These are phyloP conservation scores for Neuroterus valhalla DNA, from an alignment of 1,140 invertebrate species.

Conservation along the genomic window DNA sequence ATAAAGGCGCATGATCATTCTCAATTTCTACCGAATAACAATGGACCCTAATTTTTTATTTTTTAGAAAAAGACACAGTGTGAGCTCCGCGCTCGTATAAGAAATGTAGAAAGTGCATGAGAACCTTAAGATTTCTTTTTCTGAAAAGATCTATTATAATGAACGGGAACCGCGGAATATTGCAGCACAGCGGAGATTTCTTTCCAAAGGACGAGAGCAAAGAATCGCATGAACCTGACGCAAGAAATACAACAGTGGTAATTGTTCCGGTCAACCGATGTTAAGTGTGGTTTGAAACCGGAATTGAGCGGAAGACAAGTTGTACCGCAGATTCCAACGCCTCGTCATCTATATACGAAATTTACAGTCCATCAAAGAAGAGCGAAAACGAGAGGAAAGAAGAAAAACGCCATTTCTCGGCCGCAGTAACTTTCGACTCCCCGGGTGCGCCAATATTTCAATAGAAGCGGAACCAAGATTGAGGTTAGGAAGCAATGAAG, in stretches of 20 bases:
- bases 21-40: no score
- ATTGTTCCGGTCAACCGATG: constrained; percentile 21
- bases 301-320: constrained; percentile 10
- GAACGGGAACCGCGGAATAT: no score
- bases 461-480: constrained; percentile 68
- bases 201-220: no score
- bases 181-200: no score
- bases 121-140: no score
- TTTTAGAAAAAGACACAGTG: no score
- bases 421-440: constrained; percentile 64
- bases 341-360: constrained; percentile 37
- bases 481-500: constrained; percentile 69
- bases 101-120: no score
- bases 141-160: no score
- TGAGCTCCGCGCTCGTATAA: no score
- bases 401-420: constrained; percentile 35
- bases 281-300: not conserved
- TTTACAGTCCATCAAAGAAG: constrained; percentile 40
- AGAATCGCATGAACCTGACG: not conserved
- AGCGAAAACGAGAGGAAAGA: not conserved
- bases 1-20: no score
- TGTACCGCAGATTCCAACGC: constrained; percentile 2
- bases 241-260: constrained; percentile 20
- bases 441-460: constrained; percentile 72
- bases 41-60: no score